Evolutionary conservation across 1,140 invertebrate species (phyloP).

Genomic region (Ptiloglossa arizonensis): DNA sequence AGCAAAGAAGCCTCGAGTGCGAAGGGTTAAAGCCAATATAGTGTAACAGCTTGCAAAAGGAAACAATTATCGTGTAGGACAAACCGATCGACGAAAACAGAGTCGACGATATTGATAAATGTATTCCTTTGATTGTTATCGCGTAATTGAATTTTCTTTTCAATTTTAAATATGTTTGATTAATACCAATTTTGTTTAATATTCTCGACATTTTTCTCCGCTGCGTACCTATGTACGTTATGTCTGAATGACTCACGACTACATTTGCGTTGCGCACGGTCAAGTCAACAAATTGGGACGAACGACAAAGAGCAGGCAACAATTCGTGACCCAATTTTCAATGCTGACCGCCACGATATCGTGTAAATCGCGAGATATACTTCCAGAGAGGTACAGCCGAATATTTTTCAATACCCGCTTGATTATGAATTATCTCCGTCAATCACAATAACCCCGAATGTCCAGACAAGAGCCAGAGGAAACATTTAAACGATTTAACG

Average conservation of each 20-base stretch:
- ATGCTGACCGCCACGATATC: neutral
- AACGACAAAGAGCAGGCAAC: conserved; percentile 43
- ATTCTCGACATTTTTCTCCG: neutral
- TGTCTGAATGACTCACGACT: conserved; percentile 49
- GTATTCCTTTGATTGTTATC: too few species aligned
- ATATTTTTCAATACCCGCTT: conserved; percentile 17
- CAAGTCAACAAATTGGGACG: conserved; percentile 56
- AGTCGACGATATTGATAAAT: too few species aligned
- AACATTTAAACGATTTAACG: conserved; percentile 53
- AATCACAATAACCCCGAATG: conserved; percentile 29
- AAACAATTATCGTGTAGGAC: too few species aligned
- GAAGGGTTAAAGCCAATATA: too few species aligned
- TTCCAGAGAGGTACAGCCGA: neutral
- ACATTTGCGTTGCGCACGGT: conserved; percentile 15
- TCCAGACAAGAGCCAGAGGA: conserved; percentile 27
- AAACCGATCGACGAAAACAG: too few species aligned
- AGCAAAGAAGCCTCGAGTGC: too few species aligned
- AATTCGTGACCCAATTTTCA: conserved; percentile 50
- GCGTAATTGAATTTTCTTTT: too few species aligned
- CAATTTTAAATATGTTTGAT: too few species aligned
- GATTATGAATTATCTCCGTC: conserved; percentile 31
- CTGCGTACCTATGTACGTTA: neutral
- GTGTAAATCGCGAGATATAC: conserved; percentile 8
- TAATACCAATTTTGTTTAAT: neutral
- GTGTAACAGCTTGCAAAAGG: too few species aligned